Conservation (phyloP, 2,113 vertebrate species). For the Dicerorhinus sumatrensis region DNA sequence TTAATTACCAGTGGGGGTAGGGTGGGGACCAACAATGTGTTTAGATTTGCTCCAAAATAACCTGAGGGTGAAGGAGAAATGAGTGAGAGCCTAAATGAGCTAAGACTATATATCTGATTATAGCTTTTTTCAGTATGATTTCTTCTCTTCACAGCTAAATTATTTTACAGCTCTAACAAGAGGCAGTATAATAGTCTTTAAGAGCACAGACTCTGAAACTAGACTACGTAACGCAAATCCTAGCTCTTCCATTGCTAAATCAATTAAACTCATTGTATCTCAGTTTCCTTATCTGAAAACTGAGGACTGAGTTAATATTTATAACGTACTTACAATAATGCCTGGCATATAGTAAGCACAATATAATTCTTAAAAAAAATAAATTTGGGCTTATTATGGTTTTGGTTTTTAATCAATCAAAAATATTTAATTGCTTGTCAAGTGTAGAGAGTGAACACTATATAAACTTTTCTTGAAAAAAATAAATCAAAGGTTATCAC, state of each 20-base stretch:
- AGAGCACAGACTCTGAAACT: background rate
- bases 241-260: background rate
- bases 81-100: background rate
- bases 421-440: background rate
- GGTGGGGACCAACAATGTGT: background rate
- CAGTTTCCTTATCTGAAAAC: background rate
- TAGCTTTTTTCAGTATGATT: background rate
- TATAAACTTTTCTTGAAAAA: background rate
- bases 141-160: background rate
- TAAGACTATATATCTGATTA: background rate
- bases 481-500: background rate
- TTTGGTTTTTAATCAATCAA: constrained; percentile 3
- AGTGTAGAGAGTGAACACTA: background rate
- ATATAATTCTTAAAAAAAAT: constrained; percentile 12
- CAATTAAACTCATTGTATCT: background rate
- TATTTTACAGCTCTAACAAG: background rate
- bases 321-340: background rate
- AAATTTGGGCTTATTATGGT: background rate
- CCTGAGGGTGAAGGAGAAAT: background rate
- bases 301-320: background rate
- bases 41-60: constrained; percentile 19
- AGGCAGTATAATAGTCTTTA: background rate
- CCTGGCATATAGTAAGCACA: background rate
- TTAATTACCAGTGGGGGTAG: background rate
- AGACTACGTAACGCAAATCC: background rate